Evolutionary conservation across 2,797 vertebrate genomes (phyloP), one percentile per base, ranked within the genome.

Genomic region (Sparidentex hasta): DNA sequence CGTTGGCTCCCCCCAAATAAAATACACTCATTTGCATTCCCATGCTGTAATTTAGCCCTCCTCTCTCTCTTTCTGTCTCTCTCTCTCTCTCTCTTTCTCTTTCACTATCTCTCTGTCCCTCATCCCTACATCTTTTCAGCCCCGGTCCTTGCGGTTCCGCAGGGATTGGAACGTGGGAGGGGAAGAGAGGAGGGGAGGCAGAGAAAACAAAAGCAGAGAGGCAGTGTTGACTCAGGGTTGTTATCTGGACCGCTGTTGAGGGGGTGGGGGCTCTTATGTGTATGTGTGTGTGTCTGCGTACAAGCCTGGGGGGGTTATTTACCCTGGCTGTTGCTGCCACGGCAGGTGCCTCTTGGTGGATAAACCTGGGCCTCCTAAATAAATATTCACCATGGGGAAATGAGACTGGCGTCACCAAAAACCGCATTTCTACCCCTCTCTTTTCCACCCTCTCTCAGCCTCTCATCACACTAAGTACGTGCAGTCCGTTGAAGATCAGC

Each of bases 181-280:
- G 74, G 51, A 86, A 74, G 67, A 82, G 73, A 77, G 68, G 71
- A 74, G 78, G 81, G 79, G 76, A 81, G 81, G 74, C 71, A 81
- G 84, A 77, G 74, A 89, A 91, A 92, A 91, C 90, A 90, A 92
- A 91, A 91, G 88, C 83, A 58, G 64, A 88, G 80, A 83, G 85
- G 80, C 90, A 71, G 63, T 91, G 90, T 94, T 89, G 90, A 94
- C 88, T 93, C 80, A 83, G 85, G 85, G 81, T 79, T 88, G 82
- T 89, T 90, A 91, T 92, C 88, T 82, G 89, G 87, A 87, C 90
- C 23, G 18, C 77, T 80, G 83, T 75, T 81, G 74, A 67, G 87
- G 74, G 73, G 75, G 81, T 47, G 72, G 58, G 73, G 69, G 63
- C 33, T 71, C 56, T 67, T 65, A 38, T 38, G 33, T 9, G 33